These are phyloP conservation scores for Holothuria scabra DNA, from an alignment of 53 echinoderm and acorn worm species.

Conservation along the genomic window DNA sequence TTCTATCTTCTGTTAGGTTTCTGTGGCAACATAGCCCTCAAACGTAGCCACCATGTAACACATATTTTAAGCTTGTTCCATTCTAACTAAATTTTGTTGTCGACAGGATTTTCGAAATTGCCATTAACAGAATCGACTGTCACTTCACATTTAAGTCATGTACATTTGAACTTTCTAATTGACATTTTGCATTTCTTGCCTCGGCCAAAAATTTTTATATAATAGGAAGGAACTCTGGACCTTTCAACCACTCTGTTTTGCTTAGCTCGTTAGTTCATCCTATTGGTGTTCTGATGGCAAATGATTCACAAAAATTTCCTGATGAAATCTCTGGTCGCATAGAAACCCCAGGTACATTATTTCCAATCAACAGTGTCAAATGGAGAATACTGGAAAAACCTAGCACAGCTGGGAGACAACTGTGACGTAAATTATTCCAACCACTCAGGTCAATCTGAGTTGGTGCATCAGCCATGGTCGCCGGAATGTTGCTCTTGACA, in stretches of 20 bases:
- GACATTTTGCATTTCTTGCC: no score
- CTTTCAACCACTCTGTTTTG: background rate
- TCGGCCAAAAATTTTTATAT: no score
- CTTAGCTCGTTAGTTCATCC: conserved; percentile 30
- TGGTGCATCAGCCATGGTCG: conserved; percentile 53
- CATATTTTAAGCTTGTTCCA: conserved; percentile 8
- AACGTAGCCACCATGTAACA: conserved; percentile 14
- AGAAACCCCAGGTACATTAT: conserved; percentile 55
- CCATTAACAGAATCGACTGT: no score
- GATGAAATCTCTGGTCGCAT: conserved; percentile 52
- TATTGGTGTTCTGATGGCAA: conserved; percentile 53
- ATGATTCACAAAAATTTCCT: conserved; percentile 54
- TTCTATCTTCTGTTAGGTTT: background rate
- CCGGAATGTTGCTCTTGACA: conserved; percentile 67
- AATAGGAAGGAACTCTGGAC: no score
- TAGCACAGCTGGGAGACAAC: conserved; percentile 48
- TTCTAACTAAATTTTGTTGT: background rate
- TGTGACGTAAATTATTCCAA: conserved; percentile 59
- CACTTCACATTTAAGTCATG: no score
- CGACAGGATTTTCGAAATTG: background rate
- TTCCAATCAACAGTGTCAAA: conserved; percentile 67
- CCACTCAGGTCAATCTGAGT: conserved; percentile 50
- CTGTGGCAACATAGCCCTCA: background rate
- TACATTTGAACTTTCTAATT: no score
- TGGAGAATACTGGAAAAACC: conserved; percentile 40